Percentiles rank a stretch among this genome's conserved stretches.
These are phyloP conservation scores for Diachrysia chrysitis DNA, from an alignment of 2,888 invertebrate genomes.

Conservation along the genomic window DNA sequence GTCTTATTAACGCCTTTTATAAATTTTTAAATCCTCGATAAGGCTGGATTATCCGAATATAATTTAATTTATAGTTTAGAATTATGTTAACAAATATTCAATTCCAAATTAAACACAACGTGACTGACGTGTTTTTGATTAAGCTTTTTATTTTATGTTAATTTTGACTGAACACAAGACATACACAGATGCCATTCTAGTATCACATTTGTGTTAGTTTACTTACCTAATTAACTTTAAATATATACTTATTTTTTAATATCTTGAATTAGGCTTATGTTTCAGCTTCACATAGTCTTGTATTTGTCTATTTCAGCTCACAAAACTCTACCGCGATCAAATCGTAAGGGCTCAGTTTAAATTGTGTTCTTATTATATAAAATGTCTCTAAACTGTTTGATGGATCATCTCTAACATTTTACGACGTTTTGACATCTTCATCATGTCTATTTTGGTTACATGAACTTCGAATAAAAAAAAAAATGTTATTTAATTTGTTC, in stretches of 20 bases:
- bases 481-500: not conserved
- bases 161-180: not conserved
- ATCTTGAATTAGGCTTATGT: conserved; percentile 28
- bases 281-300: conserved; percentile 62
- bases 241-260: not conserved
- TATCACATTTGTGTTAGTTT: not conserved
- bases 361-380: conserved; percentile 67
- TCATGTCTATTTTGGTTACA: conserved; percentile 53
- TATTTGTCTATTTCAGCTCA: conserved; percentile 84
- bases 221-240: not conserved
- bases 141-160: not conserved
- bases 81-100: not conserved
- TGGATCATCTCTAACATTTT: conserved; percentile 63
- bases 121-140: not conserved
- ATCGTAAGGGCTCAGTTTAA: conserved; percentile 80
- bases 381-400: conserved; percentile 61
- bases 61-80: not conserved
- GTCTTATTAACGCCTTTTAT: not conserved
- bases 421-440: conserved; percentile 32
- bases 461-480: not conserved
- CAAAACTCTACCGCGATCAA: conserved; percentile 87
- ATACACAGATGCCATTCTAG: not conserved
- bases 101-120: not conserved
- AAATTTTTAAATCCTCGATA: not conserved
- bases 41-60: not conserved